Evolutionary conservation across 2,888 invertebrate species (phyloP), one percentile per base, ranked within the genome.

Genomic region (Spodoptera picta): DNA sequence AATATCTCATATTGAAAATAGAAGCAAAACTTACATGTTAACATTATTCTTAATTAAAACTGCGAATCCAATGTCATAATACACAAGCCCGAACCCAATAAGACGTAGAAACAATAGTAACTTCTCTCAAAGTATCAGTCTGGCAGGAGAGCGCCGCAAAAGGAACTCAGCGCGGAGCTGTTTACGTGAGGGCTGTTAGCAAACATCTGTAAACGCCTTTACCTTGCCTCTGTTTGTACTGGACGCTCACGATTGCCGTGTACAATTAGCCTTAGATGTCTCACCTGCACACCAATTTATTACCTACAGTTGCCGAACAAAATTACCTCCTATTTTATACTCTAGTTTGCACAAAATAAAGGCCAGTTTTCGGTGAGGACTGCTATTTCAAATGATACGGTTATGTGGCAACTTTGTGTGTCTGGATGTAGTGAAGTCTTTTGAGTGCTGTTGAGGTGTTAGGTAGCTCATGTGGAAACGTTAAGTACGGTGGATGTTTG

Each of bases 131-230:
- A 71, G 71, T 66, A 73, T 60, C 62, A 67, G 71, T 56, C 63
- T 66, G 59, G 61, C 71, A 67, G 52, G 51, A 67, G 60, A 60
- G 67, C 73, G 77, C 69, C 64, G 84, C 85, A 82, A 87, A 88
- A 92, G 91, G 90, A 88, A 82, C 85, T 86, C 86, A 83, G 84
- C 87, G 85, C 74, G 79, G 83, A 84, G 85, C 86, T 92, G 91
- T 93, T 93, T 93, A 92, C 91, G 91, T 92, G 91, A 87, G 92
- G 92, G 90, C 87, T 86, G 88, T 91, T 87, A 79, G 89, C 90
- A 91, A 91, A 93, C 91, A 93, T 90, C 89, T 90, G 90, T 88
- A 87, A 87, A 88, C 89, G 86, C 88, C 88, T 88, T 87, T 86
- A 77, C 84, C 81, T 79, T 85, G 82, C 82, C 81, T 83, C 85